These are phyloP conservation scores for Paratrypauchen microcephalus DNA, from an alignment of 2,797 vertebrate species.

Conservation along the genomic window DNA sequence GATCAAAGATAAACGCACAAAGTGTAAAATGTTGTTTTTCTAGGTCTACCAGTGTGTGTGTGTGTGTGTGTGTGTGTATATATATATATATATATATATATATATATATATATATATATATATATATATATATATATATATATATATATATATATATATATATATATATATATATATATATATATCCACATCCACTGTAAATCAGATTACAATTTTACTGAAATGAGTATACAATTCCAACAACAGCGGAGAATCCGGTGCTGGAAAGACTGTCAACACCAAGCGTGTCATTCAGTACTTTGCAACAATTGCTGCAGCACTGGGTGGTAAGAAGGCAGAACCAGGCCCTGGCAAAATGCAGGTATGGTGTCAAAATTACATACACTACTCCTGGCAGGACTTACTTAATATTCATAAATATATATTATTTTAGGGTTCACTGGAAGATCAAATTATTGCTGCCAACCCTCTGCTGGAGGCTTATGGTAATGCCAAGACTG, in stretches of 20 bases:
- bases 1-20: neutral
- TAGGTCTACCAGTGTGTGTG: no score
- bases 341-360: conserved; percentile 33
- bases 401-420: neutral
- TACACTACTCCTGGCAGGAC: neutral
- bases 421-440: conserved; percentile 75
- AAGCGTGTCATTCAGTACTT: conserved; percentile 74
- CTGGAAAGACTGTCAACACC: conserved; percentile 71
- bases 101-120: no score
- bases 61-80: no score
- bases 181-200: neutral
- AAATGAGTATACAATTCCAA: neutral
- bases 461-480: conserved; percentile 87
- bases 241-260: conserved; percentile 60
- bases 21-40: no score
- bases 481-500: conserved; percentile 89
- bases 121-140: no score
- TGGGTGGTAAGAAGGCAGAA: conserved; percentile 27
- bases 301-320: conserved; percentile 55
- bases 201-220: neutral
- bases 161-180: neutral
- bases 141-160: no score
- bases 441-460: conserved; percentile 82
- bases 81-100: no score
- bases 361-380: conserved; percentile 23